Base-by-base conservation (phyloP, 2,888 invertebrate species). In the Priocnemis perturbator region DNA sequence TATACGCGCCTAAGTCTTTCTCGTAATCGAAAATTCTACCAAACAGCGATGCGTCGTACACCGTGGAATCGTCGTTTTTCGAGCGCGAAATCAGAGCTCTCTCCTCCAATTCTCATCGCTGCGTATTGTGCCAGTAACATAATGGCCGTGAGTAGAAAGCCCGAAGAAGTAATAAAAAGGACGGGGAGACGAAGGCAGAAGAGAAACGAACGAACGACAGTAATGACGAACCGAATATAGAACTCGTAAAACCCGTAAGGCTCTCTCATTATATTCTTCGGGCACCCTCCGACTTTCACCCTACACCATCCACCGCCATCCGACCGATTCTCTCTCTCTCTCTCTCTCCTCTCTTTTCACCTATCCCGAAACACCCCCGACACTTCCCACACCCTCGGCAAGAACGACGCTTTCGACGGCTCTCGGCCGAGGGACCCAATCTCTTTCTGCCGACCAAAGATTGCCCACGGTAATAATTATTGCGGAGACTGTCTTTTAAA, bases 401-500 rank as follows among this genome's bases (percentile, higher is more conserved):
- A 71, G 53, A 60, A 71, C 48, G 60, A 45, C 69, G 60, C 45
- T 56, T n/a, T 66, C 64, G 66, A 72, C 62, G 65, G 68, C 62
- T 70, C 57, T 64, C 60, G 64, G 72, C 67, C 67, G 19, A 72
- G 71, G 71, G 74, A 76, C n/a, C n/a, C 76, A 75, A 82, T 81
- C 76, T 75, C 79, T 83, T 80, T 83, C 79, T 70, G 71, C 72
- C 37, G 37, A 9, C 76, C 76, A 79, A 84, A 84, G 81, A 85
- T 83, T 85, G 83, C 81, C 77, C 74, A 78, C 77, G 81, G 80
- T 82, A 83, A 84, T 84, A 84, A 83, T 85, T 85, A 84, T 83
- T 81, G 80, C 75, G 72, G 64, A 48, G 71, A 74, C 75, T 77
- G 79, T 81, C 80, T 81, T 80, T 80, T 77, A 69, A 72, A 82